These are phyloP conservation scores for Scortum barcoo DNA, from an alignment of 2,113 vertebrate species.

Conservation along the genomic window DNA sequence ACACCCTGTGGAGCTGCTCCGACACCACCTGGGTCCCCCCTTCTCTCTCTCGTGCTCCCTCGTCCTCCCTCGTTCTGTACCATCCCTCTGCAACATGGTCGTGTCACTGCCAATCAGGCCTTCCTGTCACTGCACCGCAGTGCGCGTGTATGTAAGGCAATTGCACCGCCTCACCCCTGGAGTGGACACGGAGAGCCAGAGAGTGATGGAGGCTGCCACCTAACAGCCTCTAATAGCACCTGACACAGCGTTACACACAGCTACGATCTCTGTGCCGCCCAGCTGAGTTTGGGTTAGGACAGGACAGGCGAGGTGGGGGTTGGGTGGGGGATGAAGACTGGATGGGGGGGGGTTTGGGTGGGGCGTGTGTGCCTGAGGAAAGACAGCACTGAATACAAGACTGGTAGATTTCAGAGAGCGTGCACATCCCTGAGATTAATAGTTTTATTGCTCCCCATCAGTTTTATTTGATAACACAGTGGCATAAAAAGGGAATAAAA, in stretches of 20 bases:
- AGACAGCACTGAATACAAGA: conserved; percentile 48
- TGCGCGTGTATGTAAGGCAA: conserved; percentile 77
- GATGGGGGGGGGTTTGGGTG: conserved; percentile 44
- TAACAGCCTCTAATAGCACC: conserved; percentile 83
- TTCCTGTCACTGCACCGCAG: conserved; percentile 76
- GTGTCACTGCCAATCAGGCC: conserved; percentile 84
- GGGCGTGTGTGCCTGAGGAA: conserved; percentile 49
- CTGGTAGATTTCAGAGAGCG: conserved; percentile 26
- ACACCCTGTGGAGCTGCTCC: conserved; percentile 80
- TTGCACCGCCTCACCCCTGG: conserved; percentile 80
- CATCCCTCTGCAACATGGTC: conserved; percentile 75
- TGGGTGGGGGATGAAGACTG: conserved; percentile 26
- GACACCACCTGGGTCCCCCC: conserved; percentile 79
- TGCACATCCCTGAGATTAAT: conserved; percentile 28
- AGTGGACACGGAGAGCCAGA: conserved; percentile 80
- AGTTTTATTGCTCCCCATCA: conserved; percentile 16
- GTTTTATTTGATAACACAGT: conserved; percentile 32
- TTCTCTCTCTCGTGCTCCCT: too few relatives aligned
- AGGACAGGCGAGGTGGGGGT: conserved; percentile 49
- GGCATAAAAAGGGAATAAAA: conserved; percentile 20
- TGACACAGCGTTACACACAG: conserved; percentile 82
- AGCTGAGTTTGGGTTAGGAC: conserved; percentile 79
- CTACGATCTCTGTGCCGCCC: conserved; percentile 75
- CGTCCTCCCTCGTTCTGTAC: conserved; percentile 59
- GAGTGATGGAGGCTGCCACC: conserved; percentile 84